Conservation (phyloP, 2,113 vertebrate genomes). For the Sigmodon hispidus region DNA sequence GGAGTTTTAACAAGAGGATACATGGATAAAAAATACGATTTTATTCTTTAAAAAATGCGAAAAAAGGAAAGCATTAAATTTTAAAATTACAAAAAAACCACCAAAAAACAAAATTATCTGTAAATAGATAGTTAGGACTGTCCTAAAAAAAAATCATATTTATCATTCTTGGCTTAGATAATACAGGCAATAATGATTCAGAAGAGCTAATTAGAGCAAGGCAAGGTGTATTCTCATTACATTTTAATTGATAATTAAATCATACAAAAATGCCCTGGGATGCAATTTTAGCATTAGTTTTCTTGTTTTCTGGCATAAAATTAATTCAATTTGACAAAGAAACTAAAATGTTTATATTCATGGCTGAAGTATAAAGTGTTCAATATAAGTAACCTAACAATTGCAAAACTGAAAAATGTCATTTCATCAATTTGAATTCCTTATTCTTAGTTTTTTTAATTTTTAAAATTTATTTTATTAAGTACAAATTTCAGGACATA, state of each 20-base stretch:
- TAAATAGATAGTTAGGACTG: no score
- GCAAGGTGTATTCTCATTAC: not conserved
- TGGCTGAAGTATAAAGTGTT: not conserved
- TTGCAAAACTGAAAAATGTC: not conserved
- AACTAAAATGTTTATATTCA: not conserved
- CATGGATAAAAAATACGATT: no score
- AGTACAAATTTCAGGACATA: no score
- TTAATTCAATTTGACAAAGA: not conserved
- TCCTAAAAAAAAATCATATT: not conserved
- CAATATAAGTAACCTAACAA: not conserved
- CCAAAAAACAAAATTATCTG: no score
- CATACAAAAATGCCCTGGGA: not conserved
- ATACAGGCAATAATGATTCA: not conserved
- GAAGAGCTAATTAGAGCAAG: not conserved
- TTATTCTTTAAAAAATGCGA: no score
- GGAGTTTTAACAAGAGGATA: no score
- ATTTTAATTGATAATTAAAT: not conserved
- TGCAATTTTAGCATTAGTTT: not conserved
- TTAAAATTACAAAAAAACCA: no score
- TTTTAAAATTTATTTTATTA: no score
- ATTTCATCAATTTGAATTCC: not conserved
- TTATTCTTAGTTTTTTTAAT: no score
- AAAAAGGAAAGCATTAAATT: no score
- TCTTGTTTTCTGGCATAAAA: not conserved
- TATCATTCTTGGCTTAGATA: not conserved